Conservation (phyloP, 2,113 vertebrate genomes). For the Emydura subglobosa region DNA sequence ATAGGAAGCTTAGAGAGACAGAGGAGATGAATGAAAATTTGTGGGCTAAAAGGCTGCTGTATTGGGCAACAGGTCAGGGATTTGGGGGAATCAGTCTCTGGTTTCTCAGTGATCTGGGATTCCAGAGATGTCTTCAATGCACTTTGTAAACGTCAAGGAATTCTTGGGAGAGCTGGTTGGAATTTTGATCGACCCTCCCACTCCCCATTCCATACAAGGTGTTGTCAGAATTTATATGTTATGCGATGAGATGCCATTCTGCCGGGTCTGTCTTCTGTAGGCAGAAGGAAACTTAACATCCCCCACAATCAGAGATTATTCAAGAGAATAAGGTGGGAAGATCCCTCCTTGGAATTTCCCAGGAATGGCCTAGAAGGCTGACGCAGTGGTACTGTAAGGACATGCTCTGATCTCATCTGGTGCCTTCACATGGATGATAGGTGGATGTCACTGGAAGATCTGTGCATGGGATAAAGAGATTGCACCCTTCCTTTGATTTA, state of each 20-base stretch:
- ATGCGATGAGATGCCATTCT: too few relatives aligned
- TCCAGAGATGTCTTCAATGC: background rate
- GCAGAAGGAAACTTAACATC: background rate
- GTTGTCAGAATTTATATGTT: background rate
- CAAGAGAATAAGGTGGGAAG: background rate
- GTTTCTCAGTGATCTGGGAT: background rate
- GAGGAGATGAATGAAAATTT: background rate
- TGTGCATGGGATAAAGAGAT: background rate
- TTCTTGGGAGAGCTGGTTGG: background rate
- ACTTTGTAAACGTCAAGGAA: fast-evolving
- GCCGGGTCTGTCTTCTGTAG: background rate
- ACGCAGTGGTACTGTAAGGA: background rate
- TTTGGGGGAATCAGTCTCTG: background rate
- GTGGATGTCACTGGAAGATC: background rate
- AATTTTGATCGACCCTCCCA: background rate
- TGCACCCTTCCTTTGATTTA: fast-evolving
- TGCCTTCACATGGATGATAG: background rate
- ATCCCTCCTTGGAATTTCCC: background rate
- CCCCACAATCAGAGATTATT: background rate
- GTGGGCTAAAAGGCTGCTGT: background rate
- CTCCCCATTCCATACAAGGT: background rate
- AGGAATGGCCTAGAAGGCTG: background rate
- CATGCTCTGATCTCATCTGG: background rate
- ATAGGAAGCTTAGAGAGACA: background rate
- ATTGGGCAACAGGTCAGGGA: background rate